Base-by-base conservation (phyloP, 2,797 vertebrate genomes). In the Crypturellus tataupa region DNA sequence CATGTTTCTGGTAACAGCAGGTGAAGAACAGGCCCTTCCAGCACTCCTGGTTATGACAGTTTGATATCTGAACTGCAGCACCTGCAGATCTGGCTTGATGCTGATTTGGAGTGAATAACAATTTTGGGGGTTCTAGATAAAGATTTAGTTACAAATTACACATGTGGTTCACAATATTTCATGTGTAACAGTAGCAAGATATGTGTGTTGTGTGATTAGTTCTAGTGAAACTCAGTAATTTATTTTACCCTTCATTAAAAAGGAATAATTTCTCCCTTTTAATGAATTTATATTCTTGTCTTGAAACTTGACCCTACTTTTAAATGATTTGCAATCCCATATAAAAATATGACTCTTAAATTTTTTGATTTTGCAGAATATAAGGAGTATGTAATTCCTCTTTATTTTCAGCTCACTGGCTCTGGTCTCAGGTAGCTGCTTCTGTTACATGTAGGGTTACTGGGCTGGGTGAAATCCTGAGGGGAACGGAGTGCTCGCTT, bases 321-420 rank as follows among this genome's bases (percentile, higher is more conserved):
- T 85, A 29, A 96, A 73, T 91, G 82, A 8, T 55, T 67, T 12
- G 39, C 15, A 83, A n/a, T 46, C 25, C 29, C 2, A 10, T 55
- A 42, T 78, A 4, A 68, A 63, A 63, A 44, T 87, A 33, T 77
- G 64, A 55, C 4, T 84, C 12, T 49, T 25, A 55, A 18, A 77
- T 40, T 63, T 56, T 94, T 92, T 96, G 37, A 85, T 88, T 89
- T 82, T 2, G 1, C 21, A 77, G 51, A 94, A 78, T 63, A 39
- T 64, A 90, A 64, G 65, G 40, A 56, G 70, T 72, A 31, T 89
- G 35, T 90, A 89, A 70, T 42, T 86, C 63, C 25, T 89, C 67
- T 93, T 93, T 80, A 79, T 94, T 96, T 85, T 83, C 53, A 85
- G 27, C 87, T 96, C 51, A 31, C 75, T 80, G 65, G 25, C 62